Conservation (phyloP, 1,140 invertebrate genomes). For the Camponotus pennsylvanicus region DNA sequence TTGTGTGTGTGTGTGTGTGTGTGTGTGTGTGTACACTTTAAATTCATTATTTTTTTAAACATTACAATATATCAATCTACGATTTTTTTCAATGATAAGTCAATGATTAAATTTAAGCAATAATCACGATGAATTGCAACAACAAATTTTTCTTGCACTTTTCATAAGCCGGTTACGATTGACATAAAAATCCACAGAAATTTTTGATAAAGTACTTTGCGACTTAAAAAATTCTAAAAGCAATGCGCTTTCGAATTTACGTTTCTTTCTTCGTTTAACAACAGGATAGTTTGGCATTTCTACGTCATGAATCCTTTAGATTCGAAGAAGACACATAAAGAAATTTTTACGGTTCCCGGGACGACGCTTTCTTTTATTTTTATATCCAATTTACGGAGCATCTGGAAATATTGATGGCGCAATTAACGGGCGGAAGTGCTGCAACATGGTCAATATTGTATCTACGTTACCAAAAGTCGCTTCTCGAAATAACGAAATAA, state of each 20-base stretch:
- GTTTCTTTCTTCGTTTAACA: conserved; percentile 29
- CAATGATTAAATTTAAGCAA: background rate
- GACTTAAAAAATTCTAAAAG: conserved; percentile 1
- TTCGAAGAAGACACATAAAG: conserved; percentile 49
- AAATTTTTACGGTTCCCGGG: conserved; percentile 56
- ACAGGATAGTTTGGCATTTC: conserved; percentile 8
- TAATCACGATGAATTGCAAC: background rate
- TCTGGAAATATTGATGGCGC: conserved; percentile 63
- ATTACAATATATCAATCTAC: background rate
- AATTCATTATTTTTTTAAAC: background rate
- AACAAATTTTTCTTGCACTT: background rate
- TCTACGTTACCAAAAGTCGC: conserved; percentile 1
- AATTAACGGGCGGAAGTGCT: conserved; percentile 65
- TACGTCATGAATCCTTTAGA: conserved; percentile 48
- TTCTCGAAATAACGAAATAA: conserved; percentile 41
- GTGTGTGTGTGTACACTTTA: background rate
- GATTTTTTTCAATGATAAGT: background rate
- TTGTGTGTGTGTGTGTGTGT: too few species aligned
- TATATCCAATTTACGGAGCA: conserved; percentile 39
- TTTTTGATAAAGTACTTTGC: conserved; percentile 60
- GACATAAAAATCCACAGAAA: conserved; percentile 9
- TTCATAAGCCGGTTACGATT: conserved; percentile 20
- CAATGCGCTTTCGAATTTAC: conserved; percentile 22
- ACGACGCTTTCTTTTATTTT: conserved; percentile 59
- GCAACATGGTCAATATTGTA: conserved; percentile 52